Base-by-base conservation (phyloP, 2,113 vertebrate genomes). In the Charina bottae region DNA sequence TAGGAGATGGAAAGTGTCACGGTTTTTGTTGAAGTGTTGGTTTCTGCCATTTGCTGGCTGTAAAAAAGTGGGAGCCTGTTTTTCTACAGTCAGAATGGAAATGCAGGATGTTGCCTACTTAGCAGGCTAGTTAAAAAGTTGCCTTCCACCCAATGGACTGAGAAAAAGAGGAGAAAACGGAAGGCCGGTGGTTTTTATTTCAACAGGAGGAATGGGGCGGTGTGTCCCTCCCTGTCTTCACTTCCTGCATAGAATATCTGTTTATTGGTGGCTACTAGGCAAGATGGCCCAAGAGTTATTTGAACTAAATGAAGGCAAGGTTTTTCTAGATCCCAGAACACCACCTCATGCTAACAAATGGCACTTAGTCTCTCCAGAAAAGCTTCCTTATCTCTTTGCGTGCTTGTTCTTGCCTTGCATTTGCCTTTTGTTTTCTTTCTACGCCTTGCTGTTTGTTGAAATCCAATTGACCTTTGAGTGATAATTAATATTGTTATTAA, bases 61-160 rank as follows among this genome's bases (percentile, higher is more conserved):
- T 6, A 28, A 0, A 15, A 2, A 6, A 53, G 0, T 0, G 23
- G 24, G 11, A 84, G 46, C 21, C 21, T 21, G 17, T 24, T 23
- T 24, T n/a, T 11, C 78, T 4, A 24, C 19, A 12, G 78, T 24
- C 21, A 83, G 42, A 42, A 83, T 46, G 42, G 42, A 83, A 83
- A 49, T 23, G 42, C 78, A 83, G 10, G 2, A 46, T 83, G 21
- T 24, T 83, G 4, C 33, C 37, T 42, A 3, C 37, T 42, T 46
- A 42, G 21, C 19, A 37, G 37, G 19, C 19, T n/a, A 23, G 19
- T 83, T 42, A 83, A 42, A 83, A 24, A 83, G 42, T 83, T 83
- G 78, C 6, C 3, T 46, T 83, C 42, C 23, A 49, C 42, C 9
- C 8, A 11, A 83, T 46, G 46, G 42, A 49, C 11, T 49, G 42